Base-by-base conservation (phyloP, 2,797 vertebrate species). In the Acanthornis magna region DNA sequence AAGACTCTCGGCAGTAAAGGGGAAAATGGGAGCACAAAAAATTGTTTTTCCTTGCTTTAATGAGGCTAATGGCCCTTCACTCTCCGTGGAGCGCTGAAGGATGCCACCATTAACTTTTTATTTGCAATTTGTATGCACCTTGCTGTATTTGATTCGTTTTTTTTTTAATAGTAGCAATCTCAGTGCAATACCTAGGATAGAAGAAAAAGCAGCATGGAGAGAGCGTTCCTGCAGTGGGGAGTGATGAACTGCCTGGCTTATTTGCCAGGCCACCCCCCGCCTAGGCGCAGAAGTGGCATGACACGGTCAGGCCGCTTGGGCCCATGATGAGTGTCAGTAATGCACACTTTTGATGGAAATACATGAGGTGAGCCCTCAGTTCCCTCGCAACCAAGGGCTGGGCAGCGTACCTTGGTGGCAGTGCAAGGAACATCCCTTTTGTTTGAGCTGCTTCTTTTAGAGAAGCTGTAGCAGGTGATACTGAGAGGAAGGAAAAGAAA, bases 71-170 rank as follows among this genome's bases (percentile, higher is more conserved):
- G 51, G 73, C 70, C 36, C 34, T 94, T 89, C 48, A 47, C 53
- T 92, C 63, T 89, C 85, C 57, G 36, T 32, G 57, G 58, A 80
- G 61, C 0, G 0, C 76, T 50, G 68, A 57, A 89, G 62, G 61
- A 88, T 77, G 58, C 2, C 3, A 48, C 78, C 58, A 89, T 94
- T 94, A 95, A 79, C 30, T 75, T 94, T 74, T 91, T 87, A 93
- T 94, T 91, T 96, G 87, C 67, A 68, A 60, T 95, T 61, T 95
- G 61, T 74, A 75, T 91, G 77, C 70, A 92, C 43, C 79, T 95
- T 86, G 60, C 38, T 32, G 10, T 38, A 80, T 40, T 88, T 73
- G 45, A 5, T 38, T 40, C 36, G 36, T 60, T 74, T 27, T 50
- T 27, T 38, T 40, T 77, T 85, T 65, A 54, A 65, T 75, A n/a